phyloP scores from a whole-genome alignment of 2,113 vertebrate species.

The Pavo muticus region DNA sequence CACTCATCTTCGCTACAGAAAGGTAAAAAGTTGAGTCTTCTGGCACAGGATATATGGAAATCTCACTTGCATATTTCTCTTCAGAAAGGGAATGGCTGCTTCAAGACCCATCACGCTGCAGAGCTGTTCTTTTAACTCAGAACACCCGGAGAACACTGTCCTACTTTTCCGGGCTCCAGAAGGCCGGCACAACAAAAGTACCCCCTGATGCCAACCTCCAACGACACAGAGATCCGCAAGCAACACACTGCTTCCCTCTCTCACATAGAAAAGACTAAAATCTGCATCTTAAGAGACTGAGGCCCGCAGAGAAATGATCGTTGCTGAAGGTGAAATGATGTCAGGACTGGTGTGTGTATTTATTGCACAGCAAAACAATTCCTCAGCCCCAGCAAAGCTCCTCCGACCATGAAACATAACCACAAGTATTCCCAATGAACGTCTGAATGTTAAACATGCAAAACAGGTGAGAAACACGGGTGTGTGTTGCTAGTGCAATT shows the following conservation, averaged over 20 bases:
- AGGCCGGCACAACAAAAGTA: neutral
- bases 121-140: neutral
- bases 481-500: rapidly evolving
- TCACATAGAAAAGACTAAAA: neutral
- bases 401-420: neutral
- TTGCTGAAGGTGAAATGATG: neutral
- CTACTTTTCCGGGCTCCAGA: neutral
- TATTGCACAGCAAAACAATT: neutral
- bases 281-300: neutral
- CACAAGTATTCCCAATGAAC: neutral
- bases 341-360: neutral
- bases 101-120: neutral
- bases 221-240: rapidly evolving
- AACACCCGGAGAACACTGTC: neutral
- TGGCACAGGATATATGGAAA: neutral
- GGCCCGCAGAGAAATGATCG: neutral
- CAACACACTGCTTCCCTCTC: neutral
- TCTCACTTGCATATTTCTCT: neutral
- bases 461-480: neutral
- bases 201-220: neutral
- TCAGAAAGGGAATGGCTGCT: neutral
- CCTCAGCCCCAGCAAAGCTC: neutral
- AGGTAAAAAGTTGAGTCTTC: neutral
- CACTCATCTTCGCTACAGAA: neutral
- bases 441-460: rapidly evolving